A percentile compares a stretch with the other conserved stretches of the same genome.
Evolutionary conservation across 2,113 vertebrate genomes (phyloP).

Genomic region (Hoplias malabaricus): DNA sequence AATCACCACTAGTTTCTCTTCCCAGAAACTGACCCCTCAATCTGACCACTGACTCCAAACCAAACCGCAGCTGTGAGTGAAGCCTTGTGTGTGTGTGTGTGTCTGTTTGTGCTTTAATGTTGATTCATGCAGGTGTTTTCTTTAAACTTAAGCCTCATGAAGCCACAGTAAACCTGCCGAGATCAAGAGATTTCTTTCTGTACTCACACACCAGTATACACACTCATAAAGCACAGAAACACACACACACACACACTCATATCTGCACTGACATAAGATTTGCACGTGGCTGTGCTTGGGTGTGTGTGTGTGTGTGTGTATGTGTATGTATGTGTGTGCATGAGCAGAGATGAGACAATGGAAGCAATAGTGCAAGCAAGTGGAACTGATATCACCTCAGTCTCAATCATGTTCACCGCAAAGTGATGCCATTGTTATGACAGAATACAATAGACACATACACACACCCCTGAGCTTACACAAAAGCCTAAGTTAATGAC

Average conservation of each 20-base stretch:
- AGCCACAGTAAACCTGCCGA: constrained; percentile 24
- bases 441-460: not conserved
- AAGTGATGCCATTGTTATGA: not conserved
- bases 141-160: constrained; percentile 21
- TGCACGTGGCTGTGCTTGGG: no score
- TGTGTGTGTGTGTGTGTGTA: constrained; percentile 10
- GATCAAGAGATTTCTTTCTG: constrained; percentile 7
- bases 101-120: constrained; percentile 32
- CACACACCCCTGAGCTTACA: constrained; percentile 2
- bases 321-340: constrained; percentile 3
- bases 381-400: constrained; percentile 12
- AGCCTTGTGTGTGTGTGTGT: not conserved
- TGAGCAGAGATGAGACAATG: constrained; percentile 10
- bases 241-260: not conserved
- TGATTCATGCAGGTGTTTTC: constrained; percentile 38
- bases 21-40: no score
- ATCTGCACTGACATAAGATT: no score
- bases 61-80: not conserved
- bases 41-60: no score
- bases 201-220: not conserved
- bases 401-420: not conserved
- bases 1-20: no score
- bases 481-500: not conserved
- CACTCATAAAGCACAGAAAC: not conserved
- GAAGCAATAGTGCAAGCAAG: constrained; percentile 28